Percentiles rank a stretch among this genome's conserved stretches.
Conservation (phyloP, 1,140 invertebrate genomes). For the Colletes gigas region DNA sequence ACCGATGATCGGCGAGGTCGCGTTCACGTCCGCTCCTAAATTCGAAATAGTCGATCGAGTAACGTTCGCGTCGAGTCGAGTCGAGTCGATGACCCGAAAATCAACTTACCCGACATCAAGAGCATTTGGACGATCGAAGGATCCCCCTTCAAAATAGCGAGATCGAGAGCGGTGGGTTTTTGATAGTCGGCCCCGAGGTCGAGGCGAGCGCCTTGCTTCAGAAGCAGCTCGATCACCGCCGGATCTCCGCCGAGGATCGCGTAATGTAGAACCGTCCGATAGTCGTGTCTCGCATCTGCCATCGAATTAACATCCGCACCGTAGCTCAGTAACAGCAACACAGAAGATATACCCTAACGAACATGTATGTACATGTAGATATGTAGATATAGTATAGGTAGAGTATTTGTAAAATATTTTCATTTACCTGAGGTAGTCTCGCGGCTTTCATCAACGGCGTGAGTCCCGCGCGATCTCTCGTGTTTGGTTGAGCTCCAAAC, state of each 20-base stretch:
- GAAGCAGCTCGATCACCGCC: slow-evolving; percentile 89
- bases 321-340: slow-evolving; percentile 88
- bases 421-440: slow-evolving; percentile 86
- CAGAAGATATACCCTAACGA: slow-evolving; percentile 87
- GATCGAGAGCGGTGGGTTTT: slow-evolving; percentile 91
- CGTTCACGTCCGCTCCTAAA: slow-evolving; percentile 90
- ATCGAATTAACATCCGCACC: slow-evolving; percentile 92
- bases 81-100: neutral
- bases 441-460: slow-evolving; percentile 94
- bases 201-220: slow-evolving; percentile 90
- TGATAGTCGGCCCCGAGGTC: slow-evolving; percentile 84
- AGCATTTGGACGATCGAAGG: slow-evolving; percentile 87
- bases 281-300: slow-evolving; percentile 90
- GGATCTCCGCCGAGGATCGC: slow-evolving; percentile 91
- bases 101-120: slow-evolving; percentile 84
- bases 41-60: slow-evolving; percentile 22
- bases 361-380: no score
- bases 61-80: neutral
- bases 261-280: slow-evolving; percentile 92
- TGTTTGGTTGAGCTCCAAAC: slow-evolving; percentile 93
- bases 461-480: slow-evolving; percentile 90
- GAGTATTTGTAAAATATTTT: no score
- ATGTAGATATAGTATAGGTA: no score
- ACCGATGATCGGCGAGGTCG: slow-evolving; percentile 91
- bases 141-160: slow-evolving; percentile 92